Conservation (phyloP, 2,888 invertebrate genomes). For the Myopa testacea region DNA sequence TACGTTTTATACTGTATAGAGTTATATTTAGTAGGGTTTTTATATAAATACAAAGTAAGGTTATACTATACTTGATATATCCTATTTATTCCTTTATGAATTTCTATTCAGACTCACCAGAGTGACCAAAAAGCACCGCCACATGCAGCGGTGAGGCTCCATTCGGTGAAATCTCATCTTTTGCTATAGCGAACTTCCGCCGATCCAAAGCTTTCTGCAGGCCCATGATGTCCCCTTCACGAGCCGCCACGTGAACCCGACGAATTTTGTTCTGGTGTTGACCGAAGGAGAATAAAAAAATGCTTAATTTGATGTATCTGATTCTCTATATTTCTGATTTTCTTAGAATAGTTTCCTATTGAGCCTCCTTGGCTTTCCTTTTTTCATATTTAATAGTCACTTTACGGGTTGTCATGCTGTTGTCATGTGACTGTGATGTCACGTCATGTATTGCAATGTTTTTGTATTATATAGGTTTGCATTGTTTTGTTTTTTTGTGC, state of each 20-base stretch:
- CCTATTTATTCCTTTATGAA: too few species aligned
- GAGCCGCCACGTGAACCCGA: conserved; percentile 86
- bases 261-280: conserved; percentile 83
- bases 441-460: not conserved
- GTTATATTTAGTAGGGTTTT: too few species aligned
- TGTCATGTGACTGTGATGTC: not conserved
- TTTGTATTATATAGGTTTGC: not conserved
- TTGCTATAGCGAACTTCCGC: conserved; percentile 90
- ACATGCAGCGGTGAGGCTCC: conserved; percentile 90
- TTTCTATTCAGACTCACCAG: conserved; percentile 69
- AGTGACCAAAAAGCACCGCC: conserved; percentile 86
- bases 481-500: too few species aligned
- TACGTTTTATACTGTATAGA: too few species aligned
- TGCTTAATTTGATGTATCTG: not conserved
- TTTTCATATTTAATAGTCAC: not conserved
- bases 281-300: not conserved
- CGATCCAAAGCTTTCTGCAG: conserved; percentile 88
- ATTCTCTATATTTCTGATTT: not conserved
- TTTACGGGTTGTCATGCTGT: not conserved
- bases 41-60: too few species aligned
- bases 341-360: not conserved
- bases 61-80: too few species aligned
- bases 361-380: too few species aligned
- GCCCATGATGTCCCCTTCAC: conserved; percentile 85
- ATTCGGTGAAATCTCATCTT: conserved; percentile 84